phyloP scores from a whole-genome alignment of 2,888 invertebrate genomes.

The Chydorus sphaericus region DNA sequence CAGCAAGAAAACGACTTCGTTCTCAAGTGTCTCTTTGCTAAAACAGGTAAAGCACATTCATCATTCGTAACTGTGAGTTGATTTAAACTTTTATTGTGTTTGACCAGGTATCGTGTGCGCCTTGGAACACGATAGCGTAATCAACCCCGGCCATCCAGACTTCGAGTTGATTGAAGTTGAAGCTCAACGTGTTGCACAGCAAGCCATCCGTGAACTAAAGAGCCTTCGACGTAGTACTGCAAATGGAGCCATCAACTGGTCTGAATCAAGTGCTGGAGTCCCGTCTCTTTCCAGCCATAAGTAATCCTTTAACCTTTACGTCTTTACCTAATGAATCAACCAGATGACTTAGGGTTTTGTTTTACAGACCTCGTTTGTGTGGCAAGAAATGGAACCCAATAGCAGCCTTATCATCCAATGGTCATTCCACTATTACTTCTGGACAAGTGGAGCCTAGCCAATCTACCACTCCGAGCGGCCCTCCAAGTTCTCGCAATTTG shows the following conservation, averaged over 20 bases:
- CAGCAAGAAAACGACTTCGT: slow-evolving; percentile 61
- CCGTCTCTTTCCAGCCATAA: too few species aligned
- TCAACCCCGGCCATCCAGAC: slow-evolving; percentile 49
- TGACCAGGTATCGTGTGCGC: slow-evolving; percentile 53
- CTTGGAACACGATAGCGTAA: slow-evolving; percentile 60
- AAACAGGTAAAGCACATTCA: slow-evolving; percentile 38
- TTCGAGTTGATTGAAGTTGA: slow-evolving; percentile 55
- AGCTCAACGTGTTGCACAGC: slow-evolving; percentile 55
- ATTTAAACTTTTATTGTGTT: neutral
- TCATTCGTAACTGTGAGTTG: neutral
- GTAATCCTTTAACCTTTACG: too few species aligned
- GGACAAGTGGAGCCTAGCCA: too few species aligned
- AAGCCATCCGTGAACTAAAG: slow-evolving; percentile 46
- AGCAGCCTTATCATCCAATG: neutral
- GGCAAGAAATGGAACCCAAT: slow-evolving; percentile 25
- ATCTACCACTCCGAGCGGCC: too few species aligned
- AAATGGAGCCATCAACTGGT: slow-evolving; percentile 36
- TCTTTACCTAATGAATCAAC: too few species aligned
- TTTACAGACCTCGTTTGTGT: slow-evolving; percentile 27
- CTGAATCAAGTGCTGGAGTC: slow-evolving; percentile 31
- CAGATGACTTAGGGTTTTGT: too few species aligned
- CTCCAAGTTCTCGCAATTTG: too few species aligned
- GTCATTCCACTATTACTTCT: neutral
- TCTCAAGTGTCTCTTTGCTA: slow-evolving; percentile 64
- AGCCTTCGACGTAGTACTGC: slow-evolving; percentile 32